These are phyloP conservation scores for Psix sp. DNA, from an alignment of 1,140 invertebrate species.

Conservation along the genomic window DNA sequence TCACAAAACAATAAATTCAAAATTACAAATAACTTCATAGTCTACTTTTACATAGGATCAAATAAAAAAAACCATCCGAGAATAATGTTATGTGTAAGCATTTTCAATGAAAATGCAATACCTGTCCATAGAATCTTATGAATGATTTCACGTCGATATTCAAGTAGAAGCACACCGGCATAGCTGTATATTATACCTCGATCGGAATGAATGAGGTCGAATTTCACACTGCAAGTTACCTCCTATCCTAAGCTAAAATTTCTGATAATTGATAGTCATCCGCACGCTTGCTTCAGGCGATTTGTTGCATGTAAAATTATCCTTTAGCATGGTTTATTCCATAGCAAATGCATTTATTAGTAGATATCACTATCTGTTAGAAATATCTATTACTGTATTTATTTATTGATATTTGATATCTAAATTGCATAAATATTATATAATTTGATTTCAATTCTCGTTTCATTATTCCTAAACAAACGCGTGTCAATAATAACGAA, in stretches of 20 bases:
- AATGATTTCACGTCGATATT: constrained; percentile 22
- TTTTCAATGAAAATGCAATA: constrained; percentile 11
- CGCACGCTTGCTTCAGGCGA: constrained; percentile 20
- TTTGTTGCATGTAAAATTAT: constrained; percentile 20
- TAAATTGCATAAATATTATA: no score
- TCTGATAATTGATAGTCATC: constrained; percentile 36
- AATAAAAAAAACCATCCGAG: no score
- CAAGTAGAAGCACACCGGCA: constrained; percentile 23
- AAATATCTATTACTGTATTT: background rate
- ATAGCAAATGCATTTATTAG: constrained; percentile 1
- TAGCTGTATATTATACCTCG: constrained; percentile 13
- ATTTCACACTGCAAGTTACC: constrained; percentile 26
- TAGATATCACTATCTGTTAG: no score
- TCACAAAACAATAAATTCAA: no score
- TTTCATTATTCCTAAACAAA: no score
- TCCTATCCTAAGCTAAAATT: constrained; percentile 21
- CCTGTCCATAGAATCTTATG: constrained; percentile 20
- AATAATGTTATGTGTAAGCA: background rate
- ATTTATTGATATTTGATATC: no score
- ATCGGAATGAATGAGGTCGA: constrained; percentile 27
- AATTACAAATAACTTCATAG: no score
- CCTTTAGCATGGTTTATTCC: background rate
- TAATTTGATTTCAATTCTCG: no score
- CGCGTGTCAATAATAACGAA: no score
- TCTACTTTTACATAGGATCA: no score